Conservation (phyloP, 37 sponge, comb jelly and placozoan genomes). For the Eunapius fragilis region DNA sequence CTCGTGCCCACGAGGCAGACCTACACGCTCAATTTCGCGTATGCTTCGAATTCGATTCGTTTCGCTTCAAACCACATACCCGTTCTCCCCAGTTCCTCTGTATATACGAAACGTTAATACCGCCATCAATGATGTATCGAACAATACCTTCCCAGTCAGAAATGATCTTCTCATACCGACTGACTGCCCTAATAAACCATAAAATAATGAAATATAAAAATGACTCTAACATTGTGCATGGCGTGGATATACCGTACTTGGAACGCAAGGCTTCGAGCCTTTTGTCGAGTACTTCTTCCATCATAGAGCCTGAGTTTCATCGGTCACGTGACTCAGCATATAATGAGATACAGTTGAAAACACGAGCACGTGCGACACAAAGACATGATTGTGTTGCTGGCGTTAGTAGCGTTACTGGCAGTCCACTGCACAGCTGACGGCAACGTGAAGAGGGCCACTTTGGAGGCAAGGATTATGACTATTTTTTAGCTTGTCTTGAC, state of each 20-base stretch:
- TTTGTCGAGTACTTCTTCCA: neutral
- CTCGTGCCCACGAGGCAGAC: neutral
- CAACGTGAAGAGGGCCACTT: neutral
- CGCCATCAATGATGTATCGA: neutral
- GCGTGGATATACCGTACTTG: neutral
- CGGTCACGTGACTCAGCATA: too few relatives aligned
- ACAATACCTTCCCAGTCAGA: neutral
- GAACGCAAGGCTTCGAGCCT: neutral
- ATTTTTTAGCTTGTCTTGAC: neutral
- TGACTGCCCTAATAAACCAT: neutral
- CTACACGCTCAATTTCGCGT: neutral
- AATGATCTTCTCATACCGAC: neutral
- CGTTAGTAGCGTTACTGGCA: neutral
- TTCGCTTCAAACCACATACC: neutral
- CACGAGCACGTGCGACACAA: neutral
- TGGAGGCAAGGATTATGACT: neutral
- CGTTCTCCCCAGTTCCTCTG: neutral
- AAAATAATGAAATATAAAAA: too few relatives aligned
- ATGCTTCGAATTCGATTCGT: neutral
- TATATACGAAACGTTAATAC: neutral
- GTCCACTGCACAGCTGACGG: neutral
- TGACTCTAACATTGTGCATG: too few relatives aligned
- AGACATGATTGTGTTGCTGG: neutral
- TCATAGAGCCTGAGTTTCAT: too few relatives aligned
- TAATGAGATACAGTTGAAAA: neutral